Conservation (phyloP, 2,888 invertebrate species). For the Phytoseiulus persimilis region DNA sequence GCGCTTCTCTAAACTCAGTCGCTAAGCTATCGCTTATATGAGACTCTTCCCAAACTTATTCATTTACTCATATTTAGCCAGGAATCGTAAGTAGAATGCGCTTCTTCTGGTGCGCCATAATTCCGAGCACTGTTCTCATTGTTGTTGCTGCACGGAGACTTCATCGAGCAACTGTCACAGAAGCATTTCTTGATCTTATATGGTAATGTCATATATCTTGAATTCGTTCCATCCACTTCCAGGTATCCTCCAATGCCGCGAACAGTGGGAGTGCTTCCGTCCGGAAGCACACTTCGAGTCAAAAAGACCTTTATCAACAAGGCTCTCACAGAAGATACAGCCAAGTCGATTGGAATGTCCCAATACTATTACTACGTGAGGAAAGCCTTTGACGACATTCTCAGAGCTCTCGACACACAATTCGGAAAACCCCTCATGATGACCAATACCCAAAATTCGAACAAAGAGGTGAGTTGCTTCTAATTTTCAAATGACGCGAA, state of each 20-base stretch:
- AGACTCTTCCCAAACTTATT: too few relatives aligned
- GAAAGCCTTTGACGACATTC: conserved; percentile 87
- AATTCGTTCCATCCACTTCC: not conserved
- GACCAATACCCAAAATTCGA: conserved; percentile 88
- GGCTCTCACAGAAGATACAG: conserved; percentile 91
- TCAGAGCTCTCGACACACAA: conserved; percentile 85
- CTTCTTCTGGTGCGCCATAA: not conserved
- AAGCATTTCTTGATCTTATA: not conserved
- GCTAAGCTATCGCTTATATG: too few relatives aligned
- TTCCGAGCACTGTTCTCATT: not conserved
- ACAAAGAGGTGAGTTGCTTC: conserved; percentile 58
- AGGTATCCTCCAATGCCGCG: conserved; percentile 93
- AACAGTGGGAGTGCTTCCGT: conserved; percentile 84
- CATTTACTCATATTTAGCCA: not conserved
- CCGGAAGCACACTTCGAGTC: conserved; percentile 84
- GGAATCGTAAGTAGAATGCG: not conserved
- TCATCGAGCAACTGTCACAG: not conserved
- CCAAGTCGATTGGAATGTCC: conserved; percentile 90
- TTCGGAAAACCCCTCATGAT: conserved; percentile 94
- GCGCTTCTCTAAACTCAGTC: too few relatives aligned
- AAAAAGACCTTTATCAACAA: conserved; percentile 94
- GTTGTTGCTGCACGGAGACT: not conserved
- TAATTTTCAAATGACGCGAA: conserved; percentile 47
- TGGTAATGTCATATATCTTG: not conserved
- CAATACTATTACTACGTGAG: conserved; percentile 92